phyloP scores from a whole-genome alignment of 1,140 invertebrate genomes.

The Ips typographus region DNA sequence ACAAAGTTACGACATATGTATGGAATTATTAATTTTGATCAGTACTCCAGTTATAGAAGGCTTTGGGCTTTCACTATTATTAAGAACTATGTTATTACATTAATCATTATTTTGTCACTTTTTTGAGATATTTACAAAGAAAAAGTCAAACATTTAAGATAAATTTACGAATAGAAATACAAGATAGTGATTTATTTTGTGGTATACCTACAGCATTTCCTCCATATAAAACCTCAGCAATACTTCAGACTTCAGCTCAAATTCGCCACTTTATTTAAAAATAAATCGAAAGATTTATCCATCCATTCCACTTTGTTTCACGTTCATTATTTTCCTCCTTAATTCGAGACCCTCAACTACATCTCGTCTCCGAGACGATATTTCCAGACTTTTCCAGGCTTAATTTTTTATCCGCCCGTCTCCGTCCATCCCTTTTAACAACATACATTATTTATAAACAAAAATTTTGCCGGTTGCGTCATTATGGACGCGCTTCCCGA shows the following conservation, averaged over 20 bases:
- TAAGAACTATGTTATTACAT: too few relatives aligned
- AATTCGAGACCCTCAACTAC: conserved; percentile 30
- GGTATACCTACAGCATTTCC: too few relatives aligned
- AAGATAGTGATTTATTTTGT: too few relatives aligned
- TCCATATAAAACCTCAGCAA: not conserved
- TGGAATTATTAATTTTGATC: too few relatives aligned
- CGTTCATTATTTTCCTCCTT: conserved; percentile 33
- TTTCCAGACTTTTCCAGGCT: conserved; percentile 31
- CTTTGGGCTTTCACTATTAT: too few relatives aligned
- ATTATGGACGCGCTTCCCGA: conserved; percentile 37
- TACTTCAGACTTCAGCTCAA: not conserved
- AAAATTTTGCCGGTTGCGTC: conserved; percentile 42
- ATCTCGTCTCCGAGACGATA: conserved; percentile 23
- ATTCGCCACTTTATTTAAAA: not conserved
- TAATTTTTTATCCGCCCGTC: conserved; percentile 34
- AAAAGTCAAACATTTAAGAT: too few relatives aligned
- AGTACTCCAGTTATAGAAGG: too few relatives aligned
- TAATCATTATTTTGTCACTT: too few relatives aligned
- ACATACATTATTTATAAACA: conserved; percentile 49
- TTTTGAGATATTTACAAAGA: too few relatives aligned
- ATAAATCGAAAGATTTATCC: conserved; percentile 10
- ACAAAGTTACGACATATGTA: too few relatives aligned
- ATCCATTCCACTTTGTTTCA: conserved; percentile 11
- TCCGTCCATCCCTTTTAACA: conserved; percentile 41
- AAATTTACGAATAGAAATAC: too few relatives aligned